A percentile compares a stretch with the other conserved stretches of the same genome.
Evolutionary conservation across 2,797 vertebrate genomes (phyloP).

Genomic region (Corythornis leucogaster): DNA sequence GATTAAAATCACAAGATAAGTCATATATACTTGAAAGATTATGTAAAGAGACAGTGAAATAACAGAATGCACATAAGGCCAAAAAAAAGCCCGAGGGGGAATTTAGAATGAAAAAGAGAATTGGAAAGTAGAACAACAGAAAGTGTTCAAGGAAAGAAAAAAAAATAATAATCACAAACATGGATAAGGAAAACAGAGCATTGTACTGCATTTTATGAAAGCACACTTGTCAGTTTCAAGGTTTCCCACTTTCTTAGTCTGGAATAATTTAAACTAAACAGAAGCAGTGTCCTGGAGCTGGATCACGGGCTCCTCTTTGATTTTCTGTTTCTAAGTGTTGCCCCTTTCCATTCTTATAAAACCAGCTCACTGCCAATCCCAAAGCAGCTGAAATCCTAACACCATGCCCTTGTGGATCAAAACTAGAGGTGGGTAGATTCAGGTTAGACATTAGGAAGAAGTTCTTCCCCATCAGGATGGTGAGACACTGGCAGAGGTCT

Average conservation of each 20-base stretch:
- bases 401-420: not conserved
- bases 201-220: not conserved
- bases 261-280: not conserved
- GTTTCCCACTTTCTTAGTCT: not conserved
- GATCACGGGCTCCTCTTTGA: rapidly evolving
- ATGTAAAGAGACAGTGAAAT: not conserved
- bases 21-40: not conserved
- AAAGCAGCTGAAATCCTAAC: not conserved
- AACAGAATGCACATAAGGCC: not conserved
- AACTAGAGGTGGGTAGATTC: not conserved
- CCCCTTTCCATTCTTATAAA: not conserved
- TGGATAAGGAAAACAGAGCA: rapidly evolving
- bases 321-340: not conserved
- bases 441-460: too few species aligned
- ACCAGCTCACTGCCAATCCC: not conserved
- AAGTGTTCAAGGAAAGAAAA: not conserved
- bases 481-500: too few species aligned
- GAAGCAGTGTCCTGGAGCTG: not conserved
- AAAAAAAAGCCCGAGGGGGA: not conserved
- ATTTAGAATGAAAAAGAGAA: not conserved
- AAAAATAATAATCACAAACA: not conserved
- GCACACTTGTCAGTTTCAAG: not conserved
- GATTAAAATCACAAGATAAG: not conserved
- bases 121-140: not conserved
- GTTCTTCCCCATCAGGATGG: too few species aligned